Evolutionary conservation across 2,888 invertebrate genomes (phyloP).

Genomic region (Oligia latruncula): DNA sequence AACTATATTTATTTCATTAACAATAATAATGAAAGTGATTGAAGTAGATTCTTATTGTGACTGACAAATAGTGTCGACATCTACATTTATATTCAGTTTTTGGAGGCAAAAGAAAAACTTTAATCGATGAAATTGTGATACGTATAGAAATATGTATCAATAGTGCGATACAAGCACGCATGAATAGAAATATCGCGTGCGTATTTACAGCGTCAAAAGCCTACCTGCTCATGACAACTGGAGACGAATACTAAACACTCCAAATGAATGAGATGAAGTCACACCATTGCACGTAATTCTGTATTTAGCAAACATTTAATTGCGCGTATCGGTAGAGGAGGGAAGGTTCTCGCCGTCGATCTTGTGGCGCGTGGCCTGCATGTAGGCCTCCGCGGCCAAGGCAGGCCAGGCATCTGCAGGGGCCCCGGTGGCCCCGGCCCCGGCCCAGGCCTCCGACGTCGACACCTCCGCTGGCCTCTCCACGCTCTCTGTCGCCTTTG

Average conservation of each 20-base stretch:
- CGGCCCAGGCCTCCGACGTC: slow-evolving; percentile 84
- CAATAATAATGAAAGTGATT: slow-evolving; percentile 25
- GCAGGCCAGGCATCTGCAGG: slow-evolving; percentile 81
- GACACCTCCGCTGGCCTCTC: slow-evolving; percentile 87
- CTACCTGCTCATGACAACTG: not conserved
- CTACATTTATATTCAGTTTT: not conserved
- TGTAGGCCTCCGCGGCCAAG: slow-evolving; percentile 84
- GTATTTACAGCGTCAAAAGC: not conserved
- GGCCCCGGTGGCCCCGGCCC: slow-evolving; percentile 71
- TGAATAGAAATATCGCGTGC: not conserved
- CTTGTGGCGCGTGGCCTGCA: slow-evolving; percentile 85
- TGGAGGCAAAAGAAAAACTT: slow-evolving; percentile 1
- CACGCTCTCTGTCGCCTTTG: slow-evolving; percentile 74
- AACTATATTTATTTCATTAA: slow-evolving; percentile 21
- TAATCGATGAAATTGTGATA: not conserved
- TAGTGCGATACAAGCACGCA: not conserved
- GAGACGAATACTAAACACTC: slow-evolving; percentile 1
- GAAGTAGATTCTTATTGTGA: not conserved
- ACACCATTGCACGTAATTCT: slow-evolving; percentile 8
- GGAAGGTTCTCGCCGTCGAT: slow-evolving; percentile 87
- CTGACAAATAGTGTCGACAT: not conserved
- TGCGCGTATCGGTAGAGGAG: slow-evolving; percentile 87
- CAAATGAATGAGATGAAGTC: slow-evolving; percentile 11
- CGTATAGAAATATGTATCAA: not conserved
- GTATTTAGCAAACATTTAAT: slow-evolving; percentile 71